phyloP scores from a whole-genome alignment of 2,888 invertebrate species.

The Cabera pusaria region DNA sequence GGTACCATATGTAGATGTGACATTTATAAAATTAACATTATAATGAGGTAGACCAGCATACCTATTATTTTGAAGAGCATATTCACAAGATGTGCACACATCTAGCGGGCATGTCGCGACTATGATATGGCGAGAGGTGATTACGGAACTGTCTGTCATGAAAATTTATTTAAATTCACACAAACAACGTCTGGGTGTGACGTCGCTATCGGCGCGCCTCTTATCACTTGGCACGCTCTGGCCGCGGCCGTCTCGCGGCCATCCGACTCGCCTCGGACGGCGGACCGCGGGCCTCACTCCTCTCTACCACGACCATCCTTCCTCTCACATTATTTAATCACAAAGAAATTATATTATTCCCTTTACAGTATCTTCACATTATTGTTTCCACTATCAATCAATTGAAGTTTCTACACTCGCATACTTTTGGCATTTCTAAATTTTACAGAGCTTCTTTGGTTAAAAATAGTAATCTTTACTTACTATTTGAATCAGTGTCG shows the following conservation, averaged over 20 bases:
- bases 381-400: slow-evolving; percentile 6
- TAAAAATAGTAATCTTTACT: slow-evolving; percentile 59
- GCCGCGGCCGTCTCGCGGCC: slow-evolving; percentile 76
- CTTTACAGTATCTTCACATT: slow-evolving; percentile 15
- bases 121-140: slow-evolving; percentile 74
- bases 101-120: slow-evolving; percentile 70
- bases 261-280: slow-evolving; percentile 63
- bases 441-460: no score
- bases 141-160: slow-evolving; percentile 83
- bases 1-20: no score
- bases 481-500: slow-evolving; percentile 80
- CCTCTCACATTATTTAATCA: slow-evolving; percentile 46
- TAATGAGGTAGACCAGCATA: slow-evolving; percentile 19
- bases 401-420: no score
- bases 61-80: slow-evolving; percentile 41
- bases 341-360: no score
- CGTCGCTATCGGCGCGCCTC: slow-evolving; percentile 82
- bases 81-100: slow-evolving; percentile 46
- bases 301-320: slow-evolving; percentile 63
- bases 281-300: slow-evolving; percentile 53
- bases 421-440: slow-evolving; percentile 12
- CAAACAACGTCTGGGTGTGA: slow-evolving; percentile 84
- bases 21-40: no score
- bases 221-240: slow-evolving; percentile 83
- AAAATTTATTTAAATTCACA: slow-evolving; percentile 84